Evolutionary conservation across 2,113 vertebrate genomes (phyloP), one percentile per base, ranked within the genome.

Genomic region (Esox niger): DNA sequence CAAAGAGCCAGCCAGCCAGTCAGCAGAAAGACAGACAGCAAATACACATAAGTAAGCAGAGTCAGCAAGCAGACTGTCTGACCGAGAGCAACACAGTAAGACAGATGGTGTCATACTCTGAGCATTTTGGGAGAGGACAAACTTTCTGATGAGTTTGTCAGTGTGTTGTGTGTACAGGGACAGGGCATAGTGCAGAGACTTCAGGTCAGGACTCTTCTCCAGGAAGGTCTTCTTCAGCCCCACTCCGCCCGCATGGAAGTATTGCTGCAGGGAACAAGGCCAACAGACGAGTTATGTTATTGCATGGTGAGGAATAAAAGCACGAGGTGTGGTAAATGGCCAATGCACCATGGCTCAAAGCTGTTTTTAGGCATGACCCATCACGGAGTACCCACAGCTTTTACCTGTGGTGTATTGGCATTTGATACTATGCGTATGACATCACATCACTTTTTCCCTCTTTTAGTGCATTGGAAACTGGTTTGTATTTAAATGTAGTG

Each of bases 111-210:
- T 66, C 83, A 70, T 91, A 98, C 97, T 95, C 90, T 98, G 97
- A 0, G 92, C 84, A 0, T 82, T 76, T 84, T 99, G 97, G 0
- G 97, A 96, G 82, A 94, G 95, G 82, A 99, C 89, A 13, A 98
- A 99, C 77, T 97, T 99, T 87, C 96, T 93, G 91, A 99, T 99
- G 80, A 99, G 96, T 74, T 96, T 94, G 85, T 99, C 96, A 0
- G 97, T 99, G 82, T 96, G 95, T 85, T 99, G 97, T 0, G 96
- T 98, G 92, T 98, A 99, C 67, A 98, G 95, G 29, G 97, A 99
- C 76, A 98, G 87, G 62, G 96, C 96, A 0, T 99, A 98, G 64
- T 94, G 95, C 85, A 98, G 90, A 0, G 97, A 99, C 83, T 97
- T 94, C 64, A 99, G 91, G 79, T 98, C 96, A 0, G 96, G 96